These are phyloP conservation scores for Lophotriccus pileatus DNA, from an alignment of 2,797 vertebrate genomes.

Conservation along the genomic window DNA sequence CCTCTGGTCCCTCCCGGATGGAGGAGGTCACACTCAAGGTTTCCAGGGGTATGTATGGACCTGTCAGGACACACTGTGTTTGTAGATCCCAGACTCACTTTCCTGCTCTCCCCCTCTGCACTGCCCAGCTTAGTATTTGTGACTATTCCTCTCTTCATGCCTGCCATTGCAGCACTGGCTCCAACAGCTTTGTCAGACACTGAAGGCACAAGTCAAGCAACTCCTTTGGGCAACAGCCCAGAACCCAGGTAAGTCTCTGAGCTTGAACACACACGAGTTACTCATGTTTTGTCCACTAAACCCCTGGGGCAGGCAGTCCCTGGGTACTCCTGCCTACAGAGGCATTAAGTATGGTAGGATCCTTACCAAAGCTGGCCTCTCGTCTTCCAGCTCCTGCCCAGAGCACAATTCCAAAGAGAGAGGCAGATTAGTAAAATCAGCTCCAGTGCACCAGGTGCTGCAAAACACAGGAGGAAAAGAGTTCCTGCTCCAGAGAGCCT, in stretches of 20 bases:
- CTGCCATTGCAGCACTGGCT: neutral
- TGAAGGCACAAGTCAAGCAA: rapidly evolving
- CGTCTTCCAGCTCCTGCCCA: neutral
- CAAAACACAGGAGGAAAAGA: neutral
- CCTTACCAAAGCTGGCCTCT: neutral
- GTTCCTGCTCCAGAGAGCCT: neutral
- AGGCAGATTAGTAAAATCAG: neutral
- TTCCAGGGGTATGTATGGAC: neutral
- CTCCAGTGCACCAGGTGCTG: neutral
- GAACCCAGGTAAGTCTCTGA: neutral
- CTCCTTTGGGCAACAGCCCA: neutral
- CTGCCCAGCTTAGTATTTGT: neutral
- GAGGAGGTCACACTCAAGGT: neutral
- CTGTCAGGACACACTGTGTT: rapidly evolving
- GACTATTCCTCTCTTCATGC: neutral
- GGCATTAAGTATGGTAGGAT: neutral
- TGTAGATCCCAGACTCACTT: neutral
- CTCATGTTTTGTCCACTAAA: rapidly evolving
- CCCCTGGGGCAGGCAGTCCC: neutral
- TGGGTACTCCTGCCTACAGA: neutral
- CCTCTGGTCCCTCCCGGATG: rapidly evolving
- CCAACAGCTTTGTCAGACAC: rapidly evolving
- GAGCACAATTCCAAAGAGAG: neutral
- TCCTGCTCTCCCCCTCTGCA: neutral
- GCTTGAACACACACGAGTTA: neutral